Conservation (phyloP, 2,888 invertebrate species). For the Spilarctia lutea region DNA sequence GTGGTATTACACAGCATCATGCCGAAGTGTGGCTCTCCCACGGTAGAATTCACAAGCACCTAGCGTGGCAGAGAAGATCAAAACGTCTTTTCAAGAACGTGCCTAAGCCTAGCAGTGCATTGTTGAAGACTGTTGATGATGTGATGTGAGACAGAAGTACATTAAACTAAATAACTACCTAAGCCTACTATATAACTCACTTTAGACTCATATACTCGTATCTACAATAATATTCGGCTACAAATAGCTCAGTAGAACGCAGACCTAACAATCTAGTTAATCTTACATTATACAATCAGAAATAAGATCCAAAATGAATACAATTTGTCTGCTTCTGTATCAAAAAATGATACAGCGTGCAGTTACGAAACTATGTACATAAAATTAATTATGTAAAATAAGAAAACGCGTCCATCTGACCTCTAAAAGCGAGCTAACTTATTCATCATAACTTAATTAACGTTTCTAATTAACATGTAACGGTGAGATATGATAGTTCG, state of each 20-base stretch:
- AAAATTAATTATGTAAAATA: constrained; percentile 31
- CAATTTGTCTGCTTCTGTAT: constrained; percentile 24
- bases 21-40: too few relatives aligned
- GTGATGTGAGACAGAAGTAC: too few relatives aligned
- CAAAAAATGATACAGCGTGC: constrained; percentile 29
- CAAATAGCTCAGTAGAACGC: background rate
- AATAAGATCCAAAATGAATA: constrained; percentile 9
- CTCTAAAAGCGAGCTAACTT: constrained; percentile 46
- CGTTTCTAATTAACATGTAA: constrained; percentile 44
- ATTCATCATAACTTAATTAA: constrained; percentile 56
- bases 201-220: background rate
- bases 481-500: constrained; percentile 16
- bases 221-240: background rate
- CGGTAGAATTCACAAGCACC: too few relatives aligned
- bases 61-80: too few relatives aligned
- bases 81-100: too few relatives aligned
- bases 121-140: too few relatives aligned
- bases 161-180: background rate
- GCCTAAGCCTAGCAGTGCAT: too few relatives aligned
- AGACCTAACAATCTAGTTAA: background rate
- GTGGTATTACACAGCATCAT: too few relatives aligned
- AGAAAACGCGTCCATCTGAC: constrained; percentile 41
- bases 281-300: background rate
- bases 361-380: constrained; percentile 31
- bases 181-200: background rate